Conservation (phyloP, 2,797 vertebrate genomes). For the Pipistrellus kuhlii region DNA sequence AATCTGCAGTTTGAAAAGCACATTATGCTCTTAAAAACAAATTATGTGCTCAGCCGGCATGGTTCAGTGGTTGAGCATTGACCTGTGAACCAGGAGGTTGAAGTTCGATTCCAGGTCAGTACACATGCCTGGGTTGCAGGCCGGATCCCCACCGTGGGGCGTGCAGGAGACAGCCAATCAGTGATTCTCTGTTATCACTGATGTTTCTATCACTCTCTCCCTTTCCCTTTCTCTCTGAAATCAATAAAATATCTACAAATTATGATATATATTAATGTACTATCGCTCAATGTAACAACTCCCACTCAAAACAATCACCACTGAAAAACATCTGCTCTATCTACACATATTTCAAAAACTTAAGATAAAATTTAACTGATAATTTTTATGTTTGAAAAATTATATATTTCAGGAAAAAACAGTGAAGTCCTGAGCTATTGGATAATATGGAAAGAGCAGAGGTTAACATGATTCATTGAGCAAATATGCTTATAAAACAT, state of each 20-base stretch:
- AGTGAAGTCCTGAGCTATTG: slow-evolving; percentile 2
- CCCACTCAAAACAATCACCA: background rate
- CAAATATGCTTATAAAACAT: slow-evolving; percentile 28
- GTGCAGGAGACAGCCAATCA: too few species aligned
- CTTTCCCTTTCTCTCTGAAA: too few species aligned
- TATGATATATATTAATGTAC: background rate
- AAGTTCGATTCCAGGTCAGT: too few species aligned
- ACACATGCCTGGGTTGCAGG: too few species aligned
- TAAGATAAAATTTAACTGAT: slow-evolving; percentile 17
- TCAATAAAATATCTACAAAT: background rate
- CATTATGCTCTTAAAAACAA: slow-evolving; percentile 25
- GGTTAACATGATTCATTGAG: slow-evolving; percentile 37
- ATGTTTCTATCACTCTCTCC: too few species aligned
- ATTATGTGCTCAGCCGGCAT: background rate
- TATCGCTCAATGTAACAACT: background rate
- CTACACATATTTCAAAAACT: background rate
- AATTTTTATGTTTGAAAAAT: slow-evolving; percentile 48
- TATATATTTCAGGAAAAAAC: slow-evolving; percentile 51
- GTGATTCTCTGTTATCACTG: too few species aligned
- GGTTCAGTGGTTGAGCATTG: too few species aligned
- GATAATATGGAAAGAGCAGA: slow-evolving; percentile 36
- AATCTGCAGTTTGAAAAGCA: background rate
- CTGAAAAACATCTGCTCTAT: background rate
- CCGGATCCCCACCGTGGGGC: too few species aligned
- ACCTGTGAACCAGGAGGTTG: too few species aligned